Conservation (phyloP, 2,888 invertebrate genomes). For the Papilio gigon region DNA sequence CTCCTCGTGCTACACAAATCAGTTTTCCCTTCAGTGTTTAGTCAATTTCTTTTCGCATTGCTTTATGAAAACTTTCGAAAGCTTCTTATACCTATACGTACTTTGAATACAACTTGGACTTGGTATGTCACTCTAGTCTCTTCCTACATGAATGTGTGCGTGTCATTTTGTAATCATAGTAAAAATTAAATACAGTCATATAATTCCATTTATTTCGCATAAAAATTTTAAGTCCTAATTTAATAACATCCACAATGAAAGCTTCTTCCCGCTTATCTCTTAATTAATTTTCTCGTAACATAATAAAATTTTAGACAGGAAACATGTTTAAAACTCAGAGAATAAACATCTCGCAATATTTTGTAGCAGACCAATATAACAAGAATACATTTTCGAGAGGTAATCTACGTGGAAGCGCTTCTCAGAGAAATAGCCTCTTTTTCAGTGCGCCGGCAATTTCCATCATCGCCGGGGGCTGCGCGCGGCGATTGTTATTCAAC, state of each 20-base stretch:
- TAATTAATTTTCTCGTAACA: constrained; percentile 6
- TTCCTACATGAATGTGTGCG: no score
- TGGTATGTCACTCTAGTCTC: no score
- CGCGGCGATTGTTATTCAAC: constrained; percentile 31
- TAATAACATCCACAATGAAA: not conserved
- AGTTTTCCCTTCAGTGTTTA: no score
- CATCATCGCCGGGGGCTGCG: constrained; percentile 37
- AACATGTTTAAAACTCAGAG: constrained; percentile 9
- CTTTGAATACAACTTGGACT: no score
- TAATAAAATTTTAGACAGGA: constrained; percentile 13
- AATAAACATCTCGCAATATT: constrained; percentile 23
- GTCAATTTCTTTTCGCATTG: no score
- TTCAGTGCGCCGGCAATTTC: constrained; percentile 38
- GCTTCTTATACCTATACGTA: no score
- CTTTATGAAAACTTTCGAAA: not conserved
- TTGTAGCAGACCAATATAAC: constrained; percentile 33
- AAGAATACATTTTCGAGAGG: constrained; percentile 36
- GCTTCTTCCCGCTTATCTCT: not conserved
- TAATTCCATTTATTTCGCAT: not conserved
- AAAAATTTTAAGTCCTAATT: not conserved
- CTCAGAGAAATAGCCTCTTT: constrained; percentile 38
- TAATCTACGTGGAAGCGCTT: constrained; percentile 39
- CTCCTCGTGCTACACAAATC: not conserved
- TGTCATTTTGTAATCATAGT: no score
- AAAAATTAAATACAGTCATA: not conserved